A percentile compares a stretch with the other conserved stretches of the same genome.
Conservation (phyloP, 2,888 invertebrate species). For the Homarus gammarus region DNA sequence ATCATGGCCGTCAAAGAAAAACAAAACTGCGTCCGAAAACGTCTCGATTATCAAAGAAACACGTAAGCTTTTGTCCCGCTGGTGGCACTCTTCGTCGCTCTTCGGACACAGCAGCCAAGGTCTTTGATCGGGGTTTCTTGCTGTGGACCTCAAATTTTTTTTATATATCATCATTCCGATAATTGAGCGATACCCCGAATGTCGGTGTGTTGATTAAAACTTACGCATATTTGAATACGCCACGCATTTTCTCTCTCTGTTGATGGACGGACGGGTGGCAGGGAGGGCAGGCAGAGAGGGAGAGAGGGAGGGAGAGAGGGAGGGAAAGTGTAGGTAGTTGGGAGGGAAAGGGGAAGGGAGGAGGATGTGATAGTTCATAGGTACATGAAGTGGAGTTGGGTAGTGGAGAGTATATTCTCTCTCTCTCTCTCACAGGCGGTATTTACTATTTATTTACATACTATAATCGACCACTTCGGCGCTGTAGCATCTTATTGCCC, state of each 20-base stretch:
- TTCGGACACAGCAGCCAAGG: not conserved
- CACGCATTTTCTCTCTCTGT: not conserved
- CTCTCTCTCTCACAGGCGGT: no score
- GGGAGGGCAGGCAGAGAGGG: not conserved
- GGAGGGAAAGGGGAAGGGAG: not conserved
- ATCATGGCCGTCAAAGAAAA: not conserved
- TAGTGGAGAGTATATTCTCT: no score
- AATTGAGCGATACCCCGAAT: not conserved
- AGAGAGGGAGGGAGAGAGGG: not conserved
- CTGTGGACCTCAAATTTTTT: not conserved
- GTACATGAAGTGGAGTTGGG: no score
- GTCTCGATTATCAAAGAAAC: not conserved
- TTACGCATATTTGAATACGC: no score
- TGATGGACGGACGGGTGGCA: not conserved
- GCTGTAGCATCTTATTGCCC: no score
- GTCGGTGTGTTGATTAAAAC: no score
- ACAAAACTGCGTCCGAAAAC: not conserved
- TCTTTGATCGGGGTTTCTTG: not conserved
- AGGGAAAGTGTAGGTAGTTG: not conserved
- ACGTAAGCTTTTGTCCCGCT: not conserved
- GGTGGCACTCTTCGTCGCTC: not conserved
- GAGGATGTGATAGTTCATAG: not conserved
- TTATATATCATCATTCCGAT: not conserved
- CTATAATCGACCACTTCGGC: no score
- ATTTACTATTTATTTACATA: no score